These are phyloP conservation scores for Mechanitis mazaeus DNA, from an alignment of 2,888 invertebrate genomes.

Conservation along the genomic window DNA sequence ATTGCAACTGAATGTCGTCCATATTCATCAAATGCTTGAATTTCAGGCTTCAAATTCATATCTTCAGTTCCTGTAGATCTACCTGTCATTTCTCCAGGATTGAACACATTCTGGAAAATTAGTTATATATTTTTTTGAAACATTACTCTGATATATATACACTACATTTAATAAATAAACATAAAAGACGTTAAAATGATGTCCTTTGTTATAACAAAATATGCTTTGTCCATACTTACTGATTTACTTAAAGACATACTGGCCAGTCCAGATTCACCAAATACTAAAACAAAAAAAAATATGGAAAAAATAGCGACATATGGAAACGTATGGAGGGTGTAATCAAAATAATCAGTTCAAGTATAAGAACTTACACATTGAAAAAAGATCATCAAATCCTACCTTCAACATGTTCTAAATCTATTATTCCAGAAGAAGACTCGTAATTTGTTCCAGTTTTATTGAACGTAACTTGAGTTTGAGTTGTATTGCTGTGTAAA, in stretches of 20 bases:
- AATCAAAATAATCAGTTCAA: too few relatives aligned
- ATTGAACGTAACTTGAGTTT: slow-evolving; percentile 32
- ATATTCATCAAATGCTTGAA: slow-evolving; percentile 34
- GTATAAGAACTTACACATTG: not conserved
- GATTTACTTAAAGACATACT: slow-evolving; percentile 54
- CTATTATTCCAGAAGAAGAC: slow-evolving; percentile 64
- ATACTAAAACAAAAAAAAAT: slow-evolving; percentile 38
- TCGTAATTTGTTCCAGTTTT: slow-evolving; percentile 43
- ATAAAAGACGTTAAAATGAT: not conserved
- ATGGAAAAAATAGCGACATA: too few relatives aligned
- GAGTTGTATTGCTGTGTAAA: slow-evolving; percentile 24
- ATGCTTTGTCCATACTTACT: slow-evolving; percentile 41
- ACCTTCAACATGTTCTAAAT: slow-evolving; percentile 64
- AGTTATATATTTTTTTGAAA: too few relatives aligned
- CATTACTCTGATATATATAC: not conserved
- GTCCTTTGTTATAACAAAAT: not conserved
- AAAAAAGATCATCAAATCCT: slow-evolving; percentile 18
- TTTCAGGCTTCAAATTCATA: slow-evolving; percentile 21
- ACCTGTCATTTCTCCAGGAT: slow-evolving; percentile 67
- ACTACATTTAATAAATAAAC: slow-evolving; percentile 13
- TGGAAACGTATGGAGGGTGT: too few relatives aligned
- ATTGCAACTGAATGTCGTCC: slow-evolving; percentile 52
- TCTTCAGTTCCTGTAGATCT: slow-evolving; percentile 62
- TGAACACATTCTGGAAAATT: slow-evolving; percentile 52
- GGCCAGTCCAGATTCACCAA: slow-evolving; percentile 53